Evolutionary conservation across 1,140 invertebrate species (phyloP).

Genomic region (Brachionus calyciflorus): DNA sequence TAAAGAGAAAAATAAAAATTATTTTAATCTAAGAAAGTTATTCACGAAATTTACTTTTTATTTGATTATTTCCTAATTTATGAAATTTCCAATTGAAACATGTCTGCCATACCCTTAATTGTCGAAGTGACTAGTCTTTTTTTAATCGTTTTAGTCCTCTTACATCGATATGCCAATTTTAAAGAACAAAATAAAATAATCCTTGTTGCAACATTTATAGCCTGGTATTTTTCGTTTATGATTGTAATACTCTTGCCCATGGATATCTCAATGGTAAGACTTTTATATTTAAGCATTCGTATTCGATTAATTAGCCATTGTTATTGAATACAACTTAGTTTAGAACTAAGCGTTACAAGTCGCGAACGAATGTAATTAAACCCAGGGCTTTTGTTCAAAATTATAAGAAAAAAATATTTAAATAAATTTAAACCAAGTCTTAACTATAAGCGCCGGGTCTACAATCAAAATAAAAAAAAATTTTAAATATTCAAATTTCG

Average conservation of each 20-base stretch:
- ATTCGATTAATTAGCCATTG: too few relatives aligned
- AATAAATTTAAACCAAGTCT: too few relatives aligned
- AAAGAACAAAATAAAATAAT: slow-evolving; percentile 87
- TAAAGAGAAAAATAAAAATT: neutral
- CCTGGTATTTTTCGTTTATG: slow-evolving; percentile 97
- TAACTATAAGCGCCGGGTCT: too few relatives aligned
- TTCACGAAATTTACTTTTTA: neutral
- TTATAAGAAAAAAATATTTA: too few relatives aligned
- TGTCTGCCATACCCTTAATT: slow-evolving; percentile 38
- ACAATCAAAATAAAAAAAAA: too few relatives aligned
- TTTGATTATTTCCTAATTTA: neutral
- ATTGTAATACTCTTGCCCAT: slow-evolving; percentile 94
- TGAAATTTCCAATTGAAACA: neutral
- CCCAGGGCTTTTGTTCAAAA: too few relatives aligned
- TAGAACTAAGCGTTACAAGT: too few relatives aligned
- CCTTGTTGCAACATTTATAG: slow-evolving; percentile 84
- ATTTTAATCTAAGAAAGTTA: neutral
- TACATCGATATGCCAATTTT: slow-evolving; percentile 92
- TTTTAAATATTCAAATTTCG: too few relatives aligned
- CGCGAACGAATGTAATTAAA: too few relatives aligned
- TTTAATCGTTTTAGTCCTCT: slow-evolving; percentile 62
- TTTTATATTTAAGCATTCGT: too few relatives aligned
- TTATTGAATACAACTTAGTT: too few relatives aligned
- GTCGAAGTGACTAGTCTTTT: slow-evolving; percentile 18
- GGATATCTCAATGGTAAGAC: slow-evolving; percentile 90